Base-by-base conservation (phyloP, 2,797 vertebrate species). In the Saxicola maurus region DNA sequence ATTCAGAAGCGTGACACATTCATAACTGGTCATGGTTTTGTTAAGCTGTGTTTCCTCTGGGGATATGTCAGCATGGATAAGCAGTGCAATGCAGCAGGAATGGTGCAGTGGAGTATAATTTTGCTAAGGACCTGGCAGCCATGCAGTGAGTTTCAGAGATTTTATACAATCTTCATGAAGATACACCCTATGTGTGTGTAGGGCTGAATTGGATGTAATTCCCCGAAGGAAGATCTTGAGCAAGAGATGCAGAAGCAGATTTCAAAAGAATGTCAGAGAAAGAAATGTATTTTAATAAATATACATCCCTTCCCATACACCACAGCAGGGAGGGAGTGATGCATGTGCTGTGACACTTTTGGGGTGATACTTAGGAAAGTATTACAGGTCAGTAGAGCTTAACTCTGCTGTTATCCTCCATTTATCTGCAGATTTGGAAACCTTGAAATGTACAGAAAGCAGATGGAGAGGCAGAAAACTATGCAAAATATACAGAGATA, bases 151-250 rank as follows among this genome's bases (percentile, higher is more conserved):
- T 72, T 71, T 65, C 15, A 61, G 25, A 8, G 2, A 5, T 76
- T 87, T 60, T 5, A 10, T 33, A 48, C 0, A 1, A 8, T 49
- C 13, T 31, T 80, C 46, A 30, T 24, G 57, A 80, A 45, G 56
- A 66, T 40, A 14, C 0, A 3, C 6, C 10, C 33, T 13, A 0
- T 33, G 21, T 11, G 11, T 64, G 9, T 21, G 13, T 33, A 37
- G 25, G 30, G 16, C 17, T 82, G 49, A 48, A 67, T 1, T 56
- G 27, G 37, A 48, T 42, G 21, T 38, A 46, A 37, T 61, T 80
- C 25, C 15, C 57, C 46, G 28, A 67, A 65, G 21, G n/a, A 53
- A 65, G 33, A 28, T n/a, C n/a, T n/a, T n/a, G 31, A 33, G 28
- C n/a, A 59, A 53, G 15, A 8, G 35, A 27, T 79, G 18, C 24